Conservation (phyloP, 2,797 vertebrate species). For the Ambastaia sidthimunki region DNA sequence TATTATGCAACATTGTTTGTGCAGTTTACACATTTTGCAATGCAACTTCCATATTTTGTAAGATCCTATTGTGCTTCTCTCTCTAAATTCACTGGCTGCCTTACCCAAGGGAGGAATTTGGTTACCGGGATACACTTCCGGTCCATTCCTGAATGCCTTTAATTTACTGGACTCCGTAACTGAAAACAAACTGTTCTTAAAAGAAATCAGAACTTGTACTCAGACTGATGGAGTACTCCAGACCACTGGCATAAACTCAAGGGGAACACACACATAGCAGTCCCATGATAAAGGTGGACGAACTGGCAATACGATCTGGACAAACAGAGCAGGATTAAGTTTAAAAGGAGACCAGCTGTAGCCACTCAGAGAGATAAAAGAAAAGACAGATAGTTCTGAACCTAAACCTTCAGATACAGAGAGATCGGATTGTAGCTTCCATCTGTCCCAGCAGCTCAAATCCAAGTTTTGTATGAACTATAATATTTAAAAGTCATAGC, state of each 20-base stretch:
- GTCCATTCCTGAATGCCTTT: conserved; percentile 31
- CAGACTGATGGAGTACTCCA: neutral
- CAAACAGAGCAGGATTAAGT: conserved; percentile 57
- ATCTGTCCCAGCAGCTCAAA: neutral
- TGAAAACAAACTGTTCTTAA: conserved; percentile 56
- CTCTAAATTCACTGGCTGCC: conserved; percentile 31
- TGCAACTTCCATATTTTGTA: conserved; percentile 31
- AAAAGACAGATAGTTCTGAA: neutral
- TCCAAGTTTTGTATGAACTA: neutral
- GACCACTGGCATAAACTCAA: conserved; percentile 3
- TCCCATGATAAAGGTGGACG: conserved; percentile 49
- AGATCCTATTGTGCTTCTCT: conserved; percentile 6
- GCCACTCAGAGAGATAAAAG: neutral
- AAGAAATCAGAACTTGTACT: conserved; percentile 8
- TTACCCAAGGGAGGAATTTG: conserved; percentile 53
- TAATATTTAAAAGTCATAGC: neutral
- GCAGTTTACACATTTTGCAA: neutral
- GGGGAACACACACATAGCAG: conserved; percentile 31
- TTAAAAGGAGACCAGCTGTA: neutral
- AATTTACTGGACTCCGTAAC: conserved; percentile 42
- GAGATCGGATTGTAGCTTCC: neutral
- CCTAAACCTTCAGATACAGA: neutral
- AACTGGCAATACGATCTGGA: conserved; percentile 17
- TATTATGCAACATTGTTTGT: conserved; percentile 21
- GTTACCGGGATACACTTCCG: conserved; percentile 74